Base-by-base conservation (phyloP, 2,888 invertebrate species). In the Bellardia bayeri region DNA sequence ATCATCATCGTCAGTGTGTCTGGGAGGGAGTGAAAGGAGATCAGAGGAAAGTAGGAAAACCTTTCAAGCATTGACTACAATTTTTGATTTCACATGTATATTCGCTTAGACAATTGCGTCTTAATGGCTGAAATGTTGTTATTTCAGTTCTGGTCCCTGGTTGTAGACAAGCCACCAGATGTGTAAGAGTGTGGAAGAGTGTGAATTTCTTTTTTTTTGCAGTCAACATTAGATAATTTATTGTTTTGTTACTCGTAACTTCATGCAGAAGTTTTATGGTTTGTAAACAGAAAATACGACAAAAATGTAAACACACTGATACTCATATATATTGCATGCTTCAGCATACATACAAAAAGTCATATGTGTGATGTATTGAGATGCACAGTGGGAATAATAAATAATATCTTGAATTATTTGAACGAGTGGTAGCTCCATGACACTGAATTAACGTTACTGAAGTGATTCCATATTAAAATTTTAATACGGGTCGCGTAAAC, bases 161-260 rank as follows among this genome's bases (percentile, higher is more conserved):
- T 56, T 45, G 64, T 16, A 66, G 78, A 56, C 71, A 71, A 68
- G 33, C 54, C 63, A 58, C 30, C 64, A 64, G 56, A 72, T 72
- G 72, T 85, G 64, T 69, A 42, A 33, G 51, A 66, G 69, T 69
- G 16, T 7, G 49, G 61, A 69, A 61, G 64, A 2, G 23, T 75
- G 61, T 78, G 72, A 51, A 51, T 78, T 74, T 61, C 61, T 11
- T 11, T 45, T 45, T 33, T 37, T 51, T 78, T 81, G 56, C 75
- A 82, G 64, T 79, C 82, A 82, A 82, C 84, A 79, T 85, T 75
- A 79, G 79, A 74, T 85, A 85, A 87, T 87, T 87, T 87, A 87
- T 87, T 87, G 63, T 75, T 82, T 74, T 74, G 87, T 40, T 75
- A 79, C 74, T 74, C 45, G 66, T 78, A 76, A 81, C 81, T 84